Conservation (phyloP, 2,888 invertebrate genomes). For the Parnassius glacialis region DNA sequence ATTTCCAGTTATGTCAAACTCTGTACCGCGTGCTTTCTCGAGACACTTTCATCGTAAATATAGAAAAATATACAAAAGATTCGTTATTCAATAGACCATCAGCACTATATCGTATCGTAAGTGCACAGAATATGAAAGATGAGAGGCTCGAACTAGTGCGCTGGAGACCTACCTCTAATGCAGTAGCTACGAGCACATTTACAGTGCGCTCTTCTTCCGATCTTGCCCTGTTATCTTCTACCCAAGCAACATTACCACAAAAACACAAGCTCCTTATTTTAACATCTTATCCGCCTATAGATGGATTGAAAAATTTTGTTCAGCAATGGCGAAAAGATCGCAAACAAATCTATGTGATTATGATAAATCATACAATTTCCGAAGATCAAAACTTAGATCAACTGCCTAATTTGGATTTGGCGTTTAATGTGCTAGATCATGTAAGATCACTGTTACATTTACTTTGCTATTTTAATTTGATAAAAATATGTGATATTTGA, state of each 20-base stretch:
- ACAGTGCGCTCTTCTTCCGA: constrained; percentile 40
- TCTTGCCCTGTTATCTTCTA: constrained; percentile 33
- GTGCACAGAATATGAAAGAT: constrained; percentile 32
- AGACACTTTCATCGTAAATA: constrained; percentile 41
- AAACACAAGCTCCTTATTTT: constrained; percentile 41
- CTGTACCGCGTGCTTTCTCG: constrained; percentile 34
- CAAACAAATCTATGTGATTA: constrained; percentile 44
- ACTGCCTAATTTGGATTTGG: constrained; percentile 45
- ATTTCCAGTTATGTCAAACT: constrained; percentile 38
- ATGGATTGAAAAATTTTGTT: constrained; percentile 41
- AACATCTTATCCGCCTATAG: constrained; percentile 40
- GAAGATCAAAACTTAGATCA: constrained; percentile 39
- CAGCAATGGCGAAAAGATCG: constrained; percentile 40
- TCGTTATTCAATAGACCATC: constrained; percentile 30
- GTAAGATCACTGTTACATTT: constrained; percentile 34
- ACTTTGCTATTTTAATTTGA: constrained; percentile 13
- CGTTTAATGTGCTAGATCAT: constrained; percentile 39
- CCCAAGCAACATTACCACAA: constrained; percentile 34
- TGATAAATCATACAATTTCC: constrained; percentile 41
- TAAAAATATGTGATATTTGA: not conserved
- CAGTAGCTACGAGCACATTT: constrained; percentile 36
- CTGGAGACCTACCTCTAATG: constrained; percentile 37
- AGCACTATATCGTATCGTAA: constrained; percentile 36
- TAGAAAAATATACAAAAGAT: constrained; percentile 28
- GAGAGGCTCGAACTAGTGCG: constrained; percentile 35